Evolutionary conservation across 2,797 vertebrate genomes (phyloP).

Genomic region (Sciurus carolinensis): DNA sequence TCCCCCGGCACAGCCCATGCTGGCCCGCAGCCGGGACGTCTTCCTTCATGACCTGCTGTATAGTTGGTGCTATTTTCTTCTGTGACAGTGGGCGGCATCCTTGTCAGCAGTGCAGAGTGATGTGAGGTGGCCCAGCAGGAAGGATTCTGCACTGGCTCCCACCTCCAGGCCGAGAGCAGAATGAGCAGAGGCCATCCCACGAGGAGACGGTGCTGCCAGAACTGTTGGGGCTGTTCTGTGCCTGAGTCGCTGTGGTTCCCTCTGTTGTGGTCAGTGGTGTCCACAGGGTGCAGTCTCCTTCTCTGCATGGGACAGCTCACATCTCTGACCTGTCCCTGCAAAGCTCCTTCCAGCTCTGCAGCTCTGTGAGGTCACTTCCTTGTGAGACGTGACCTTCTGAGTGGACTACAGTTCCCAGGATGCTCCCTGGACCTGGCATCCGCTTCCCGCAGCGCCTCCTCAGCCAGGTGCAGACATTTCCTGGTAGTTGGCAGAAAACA

Average conservation of each 20-base stretch:
- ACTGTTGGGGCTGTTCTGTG: not conserved
- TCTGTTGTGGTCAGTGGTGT: not conserved
- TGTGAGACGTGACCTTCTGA: not conserved
- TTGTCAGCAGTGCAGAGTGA: too few species aligned
- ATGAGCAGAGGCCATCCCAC: not conserved
- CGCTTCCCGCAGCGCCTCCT: slow-evolving; percentile 83
- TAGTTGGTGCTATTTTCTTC: not conserved
- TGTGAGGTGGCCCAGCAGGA: not conserved
- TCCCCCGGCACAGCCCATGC: not conserved
- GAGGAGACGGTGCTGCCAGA: not conserved
- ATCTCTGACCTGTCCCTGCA: not conserved
- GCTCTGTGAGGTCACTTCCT: not conserved
- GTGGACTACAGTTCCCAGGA: slow-evolving; percentile 89
- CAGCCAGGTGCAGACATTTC: slow-evolving; percentile 62
- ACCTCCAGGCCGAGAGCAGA: not conserved
- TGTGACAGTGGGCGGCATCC: not conserved
- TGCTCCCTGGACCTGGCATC: slow-evolving; percentile 70
- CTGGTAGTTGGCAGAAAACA: slow-evolving; percentile 69
- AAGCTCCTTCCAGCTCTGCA: not conserved
- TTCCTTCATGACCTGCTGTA: not conserved
- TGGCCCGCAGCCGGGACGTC: accelerated
- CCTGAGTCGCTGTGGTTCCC: not conserved
- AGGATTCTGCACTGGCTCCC: not conserved
- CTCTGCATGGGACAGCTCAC: not conserved
- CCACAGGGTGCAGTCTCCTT: not conserved